phyloP scores from a whole-genome alignment of 2,113 vertebrate species.

The Mobula birostris region DNA sequence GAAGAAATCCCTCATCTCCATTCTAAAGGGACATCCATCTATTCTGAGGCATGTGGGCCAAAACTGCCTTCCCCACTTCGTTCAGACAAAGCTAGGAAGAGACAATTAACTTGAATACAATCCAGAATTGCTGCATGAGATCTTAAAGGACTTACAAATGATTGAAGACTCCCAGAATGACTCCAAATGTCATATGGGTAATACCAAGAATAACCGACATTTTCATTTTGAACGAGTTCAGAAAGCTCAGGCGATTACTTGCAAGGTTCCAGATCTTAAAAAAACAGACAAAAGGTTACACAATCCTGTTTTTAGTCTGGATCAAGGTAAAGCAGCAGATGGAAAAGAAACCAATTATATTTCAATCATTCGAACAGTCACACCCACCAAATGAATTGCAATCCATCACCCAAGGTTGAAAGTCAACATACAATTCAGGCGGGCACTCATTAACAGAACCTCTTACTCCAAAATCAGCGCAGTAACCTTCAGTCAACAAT shows the following conservation, averaged over 20 bases:
- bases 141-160: constrained; percentile 72
- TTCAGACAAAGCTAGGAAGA: background rate
- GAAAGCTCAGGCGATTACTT: constrained; percentile 82
- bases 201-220: constrained; percentile 95
- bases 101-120: background rate
- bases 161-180: constrained; percentile 81
- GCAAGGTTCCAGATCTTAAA: constrained; percentile 90
- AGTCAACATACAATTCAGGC: too few species aligned
- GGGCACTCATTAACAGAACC: background rate
- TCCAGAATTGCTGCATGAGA: background rate
- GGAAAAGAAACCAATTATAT: background rate
- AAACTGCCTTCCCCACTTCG: background rate
- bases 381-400: too few species aligned
- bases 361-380: too few species aligned
- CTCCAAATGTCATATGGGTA: constrained; percentile 87
- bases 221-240: constrained; percentile 99
- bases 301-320: background rate
- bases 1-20: too few species aligned
- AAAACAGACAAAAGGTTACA: constrained; percentile 37
- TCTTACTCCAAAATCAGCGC: background rate
- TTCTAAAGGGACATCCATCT: too few species aligned
- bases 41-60: too few species aligned
- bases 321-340: background rate
- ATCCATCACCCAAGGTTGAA: too few species aligned
- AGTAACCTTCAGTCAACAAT: background rate